These are phyloP conservation scores for Saccostrea echinata DNA, from an alignment of 1,140 invertebrate species.

Conservation along the genomic window DNA sequence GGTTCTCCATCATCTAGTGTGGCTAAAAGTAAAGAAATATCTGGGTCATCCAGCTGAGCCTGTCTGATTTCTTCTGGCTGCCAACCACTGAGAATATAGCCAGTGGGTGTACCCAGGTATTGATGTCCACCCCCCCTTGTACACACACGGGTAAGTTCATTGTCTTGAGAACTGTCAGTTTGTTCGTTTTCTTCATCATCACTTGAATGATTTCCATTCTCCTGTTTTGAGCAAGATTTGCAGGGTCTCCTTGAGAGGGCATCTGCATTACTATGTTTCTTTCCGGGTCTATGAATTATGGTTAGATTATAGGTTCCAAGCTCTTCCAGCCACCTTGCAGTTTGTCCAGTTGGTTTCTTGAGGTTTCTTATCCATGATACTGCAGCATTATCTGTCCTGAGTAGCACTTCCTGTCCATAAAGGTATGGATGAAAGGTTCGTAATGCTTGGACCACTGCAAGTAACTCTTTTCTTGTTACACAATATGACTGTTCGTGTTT, in stretches of 20 bases:
- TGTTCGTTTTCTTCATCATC: constrained; percentile 42
- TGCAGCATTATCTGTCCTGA: constrained; percentile 68
- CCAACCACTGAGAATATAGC: too few species aligned
- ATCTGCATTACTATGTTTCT: constrained; percentile 69
- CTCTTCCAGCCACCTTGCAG: constrained; percentile 68
- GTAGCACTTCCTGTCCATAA: constrained; percentile 53
- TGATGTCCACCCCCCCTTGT: not conserved
- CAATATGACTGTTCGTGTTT: constrained; percentile 81
- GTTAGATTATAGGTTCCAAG: constrained; percentile 64
- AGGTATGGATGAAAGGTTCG: constrained; percentile 52
- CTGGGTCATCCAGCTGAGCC: too few species aligned
- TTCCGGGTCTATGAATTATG: constrained; percentile 62
- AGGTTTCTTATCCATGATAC: constrained; percentile 66
- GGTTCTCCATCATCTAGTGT: not conserved
- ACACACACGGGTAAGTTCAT: not conserved
- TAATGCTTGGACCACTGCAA: constrained; percentile 50
- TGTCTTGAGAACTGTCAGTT: not conserved
- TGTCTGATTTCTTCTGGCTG: too few species aligned
- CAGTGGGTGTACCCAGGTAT: not conserved
- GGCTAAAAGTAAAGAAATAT: too few species aligned
- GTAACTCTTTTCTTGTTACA: constrained; percentile 62
- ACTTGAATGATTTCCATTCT: not conserved
- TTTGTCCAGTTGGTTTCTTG: constrained; percentile 62
- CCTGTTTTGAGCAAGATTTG: constrained; percentile 45
- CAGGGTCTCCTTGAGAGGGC: constrained; percentile 63